Evolutionary conservation across 2,113 vertebrate species (phyloP).

Genomic region (Penelope pileata): DNA sequence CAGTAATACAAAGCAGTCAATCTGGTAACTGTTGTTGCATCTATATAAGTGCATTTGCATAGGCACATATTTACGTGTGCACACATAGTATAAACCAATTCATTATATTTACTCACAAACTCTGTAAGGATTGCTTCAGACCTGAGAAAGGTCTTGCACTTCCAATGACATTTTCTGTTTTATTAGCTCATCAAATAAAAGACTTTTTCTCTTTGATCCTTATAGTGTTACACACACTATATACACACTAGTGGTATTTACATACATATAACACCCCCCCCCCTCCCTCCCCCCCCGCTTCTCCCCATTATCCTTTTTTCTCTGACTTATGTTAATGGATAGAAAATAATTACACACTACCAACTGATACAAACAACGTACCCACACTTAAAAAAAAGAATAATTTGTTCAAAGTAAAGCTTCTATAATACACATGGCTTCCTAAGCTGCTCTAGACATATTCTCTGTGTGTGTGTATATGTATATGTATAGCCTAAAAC

Average conservation of each 20-base stretch:
- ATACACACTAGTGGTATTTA: background rate
- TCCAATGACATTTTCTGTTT: background rate
- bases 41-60: background rate
- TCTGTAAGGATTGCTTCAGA: background rate
- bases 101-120: background rate
- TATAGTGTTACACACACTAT: background rate
- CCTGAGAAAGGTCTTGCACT: background rate
- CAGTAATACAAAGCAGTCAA: background rate
- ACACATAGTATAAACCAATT: fast-evolving
- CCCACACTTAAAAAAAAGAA: background rate
- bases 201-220: background rate
- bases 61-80: fast-evolving
- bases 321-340: background rate
- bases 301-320: background rate
- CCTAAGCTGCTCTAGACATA: background rate
- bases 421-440: background rate
- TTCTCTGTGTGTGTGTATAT: background rate
- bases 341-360: background rate
- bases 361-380: background rate
- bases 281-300: background rate
- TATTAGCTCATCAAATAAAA: background rate
- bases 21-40: background rate
- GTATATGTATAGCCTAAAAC: background rate
- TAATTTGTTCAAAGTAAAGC: background rate
- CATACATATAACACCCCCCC: fast-evolving